Percentiles rank a stretch among this genome's conserved stretches.
Evolutionary conservation across 2,888 invertebrate genomes (phyloP).

Genomic region (Operophtera brumata): DNA sequence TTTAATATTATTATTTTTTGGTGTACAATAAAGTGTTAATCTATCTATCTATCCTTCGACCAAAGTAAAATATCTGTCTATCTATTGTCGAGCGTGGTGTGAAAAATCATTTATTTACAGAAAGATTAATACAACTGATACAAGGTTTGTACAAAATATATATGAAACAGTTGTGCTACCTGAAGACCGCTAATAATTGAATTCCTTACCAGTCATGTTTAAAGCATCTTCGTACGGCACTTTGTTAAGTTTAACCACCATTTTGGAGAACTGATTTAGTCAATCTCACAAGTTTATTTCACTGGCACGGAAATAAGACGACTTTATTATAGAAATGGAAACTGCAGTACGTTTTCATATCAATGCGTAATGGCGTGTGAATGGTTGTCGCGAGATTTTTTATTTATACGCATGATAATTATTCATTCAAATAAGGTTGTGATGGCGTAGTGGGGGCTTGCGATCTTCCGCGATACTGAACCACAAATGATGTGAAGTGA

Average conservation of each 20-base stretch:
- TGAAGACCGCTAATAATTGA: no score
- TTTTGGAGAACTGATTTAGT: conserved; percentile 24
- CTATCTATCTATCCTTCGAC: no score
- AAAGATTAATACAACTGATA: no score
- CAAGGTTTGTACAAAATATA: no score
- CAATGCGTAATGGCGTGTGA: conserved; percentile 5
- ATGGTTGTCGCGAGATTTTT: not conserved
- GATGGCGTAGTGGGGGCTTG: not conserved
- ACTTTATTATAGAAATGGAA: conserved; percentile 9
- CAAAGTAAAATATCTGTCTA: no score
- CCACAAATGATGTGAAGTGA: no score
- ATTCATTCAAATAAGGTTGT: not conserved
- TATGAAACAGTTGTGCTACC: no score
- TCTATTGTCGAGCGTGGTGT: no score
- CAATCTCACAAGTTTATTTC: not conserved
- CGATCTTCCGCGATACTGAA: no score
- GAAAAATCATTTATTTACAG: no score
- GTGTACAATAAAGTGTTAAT: no score
- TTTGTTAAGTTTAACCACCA: conserved; percentile 41
- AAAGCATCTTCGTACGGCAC: conserved; percentile 55
- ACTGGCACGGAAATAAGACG: conserved; percentile 10
- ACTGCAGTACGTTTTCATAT: conserved; percentile 18
- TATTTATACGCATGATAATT: conserved; percentile 4
- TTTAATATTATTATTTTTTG: no score
- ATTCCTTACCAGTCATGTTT: conserved; percentile 47